Percentiles rank a stretch among this genome's conserved stretches.
Conservation (phyloP, 2,797 vertebrate genomes). For the Labeo calbasu region DNA sequence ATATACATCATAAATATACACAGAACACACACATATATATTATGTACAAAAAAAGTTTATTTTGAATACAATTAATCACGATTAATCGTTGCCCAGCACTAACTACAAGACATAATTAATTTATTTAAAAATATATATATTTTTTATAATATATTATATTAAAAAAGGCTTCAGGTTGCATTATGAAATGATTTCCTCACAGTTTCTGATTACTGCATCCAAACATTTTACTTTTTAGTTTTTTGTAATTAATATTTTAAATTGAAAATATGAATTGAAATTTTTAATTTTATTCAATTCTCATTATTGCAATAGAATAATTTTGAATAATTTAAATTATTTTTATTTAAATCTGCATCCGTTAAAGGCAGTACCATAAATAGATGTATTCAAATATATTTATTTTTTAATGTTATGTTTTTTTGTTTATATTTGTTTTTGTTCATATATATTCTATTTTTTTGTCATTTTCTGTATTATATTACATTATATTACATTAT, state of each 20-base stretch:
- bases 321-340: background rate
- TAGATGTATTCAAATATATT: background rate
- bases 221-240: background rate
- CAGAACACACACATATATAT: too few species aligned
- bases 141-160: background rate
- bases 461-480: too few species aligned
- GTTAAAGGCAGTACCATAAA: background rate
- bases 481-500: too few species aligned
- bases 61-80: too few species aligned
- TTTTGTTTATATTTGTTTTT: background rate
- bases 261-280: too few species aligned
- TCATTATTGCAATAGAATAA: background rate
- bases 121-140: background rate
- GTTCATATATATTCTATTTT: too few species aligned
- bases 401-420: background rate
- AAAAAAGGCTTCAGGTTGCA: background rate
- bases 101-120: background rate
- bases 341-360: background rate
- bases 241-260: background rate
- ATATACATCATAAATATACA: too few species aligned
- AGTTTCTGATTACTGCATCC: background rate
- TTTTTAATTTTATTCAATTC: too few species aligned
- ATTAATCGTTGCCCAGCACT: too few species aligned
- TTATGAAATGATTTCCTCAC: background rate
- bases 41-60: too few species aligned